Evolutionary conservation across 1,140 invertebrate species (phyloP).

Genomic region (Meloidogyne hapla): DNA sequence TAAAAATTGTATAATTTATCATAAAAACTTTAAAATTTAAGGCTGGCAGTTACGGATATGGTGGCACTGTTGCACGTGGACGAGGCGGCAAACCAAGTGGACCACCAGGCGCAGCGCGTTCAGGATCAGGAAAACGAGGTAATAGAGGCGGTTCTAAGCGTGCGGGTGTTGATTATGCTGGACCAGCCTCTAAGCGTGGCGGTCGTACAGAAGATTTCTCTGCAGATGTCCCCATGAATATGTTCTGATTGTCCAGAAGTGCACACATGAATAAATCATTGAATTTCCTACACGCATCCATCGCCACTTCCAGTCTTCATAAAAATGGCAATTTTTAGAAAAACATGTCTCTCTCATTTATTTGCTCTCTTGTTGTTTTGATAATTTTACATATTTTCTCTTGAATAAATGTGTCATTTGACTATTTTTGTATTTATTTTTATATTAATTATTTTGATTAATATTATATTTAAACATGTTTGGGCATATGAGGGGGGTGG

Average conservation of each 20-base stretch:
- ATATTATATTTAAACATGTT: too few species aligned
- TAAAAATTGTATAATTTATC: background rate
- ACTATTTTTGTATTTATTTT: background rate
- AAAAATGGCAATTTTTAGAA: background rate
- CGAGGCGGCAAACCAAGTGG: conserved; percentile 29
- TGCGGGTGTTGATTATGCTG: conserved; percentile 43
- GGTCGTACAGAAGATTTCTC: conserved; percentile 39
- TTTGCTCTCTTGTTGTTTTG: conserved; percentile 12
- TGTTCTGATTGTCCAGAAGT: conserved; percentile 32
- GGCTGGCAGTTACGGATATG: conserved; percentile 21
- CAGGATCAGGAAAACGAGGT: conserved; percentile 43
- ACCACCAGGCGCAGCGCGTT: conserved; percentile 27
- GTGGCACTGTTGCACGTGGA: conserved; percentile 30
- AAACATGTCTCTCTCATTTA: background rate
- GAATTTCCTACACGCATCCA: background rate
- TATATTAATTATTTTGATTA: background rate
- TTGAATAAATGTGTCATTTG: background rate
- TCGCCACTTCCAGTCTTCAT: background rate
- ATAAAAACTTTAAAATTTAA: background rate
- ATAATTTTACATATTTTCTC: conserved; percentile 15
- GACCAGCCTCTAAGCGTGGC: conserved; percentile 61
- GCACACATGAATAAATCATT: background rate
- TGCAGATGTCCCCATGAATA: conserved; percentile 38
- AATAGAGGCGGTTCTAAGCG: conserved; percentile 33
- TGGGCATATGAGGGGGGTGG: too few species aligned